Conservation (phyloP, 2,797 vertebrate species). For the Chaetodon trifasciatus region DNA sequence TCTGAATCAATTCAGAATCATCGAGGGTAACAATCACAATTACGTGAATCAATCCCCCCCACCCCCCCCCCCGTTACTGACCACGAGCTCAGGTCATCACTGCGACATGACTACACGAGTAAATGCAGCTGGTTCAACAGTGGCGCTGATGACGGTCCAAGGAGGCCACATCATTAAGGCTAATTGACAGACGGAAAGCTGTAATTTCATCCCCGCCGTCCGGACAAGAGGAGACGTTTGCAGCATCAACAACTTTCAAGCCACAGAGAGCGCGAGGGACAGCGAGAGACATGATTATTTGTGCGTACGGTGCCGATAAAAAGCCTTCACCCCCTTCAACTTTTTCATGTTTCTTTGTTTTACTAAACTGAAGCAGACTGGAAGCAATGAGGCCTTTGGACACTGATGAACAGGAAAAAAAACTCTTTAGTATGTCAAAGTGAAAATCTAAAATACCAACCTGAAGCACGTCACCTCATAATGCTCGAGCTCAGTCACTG, state of each 20-base stretch:
- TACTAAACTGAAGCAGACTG: background rate
- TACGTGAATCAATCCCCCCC: no score
- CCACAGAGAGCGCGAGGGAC: background rate
- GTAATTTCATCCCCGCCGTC: slow-evolving; percentile 64
- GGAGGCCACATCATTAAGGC: slow-evolving; percentile 4
- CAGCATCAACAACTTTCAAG: slow-evolving; percentile 36
- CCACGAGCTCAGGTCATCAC: background rate
- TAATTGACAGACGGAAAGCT: slow-evolving; percentile 38
- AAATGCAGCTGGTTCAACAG: background rate
- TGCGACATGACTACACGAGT: background rate
- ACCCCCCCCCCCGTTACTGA: no score
- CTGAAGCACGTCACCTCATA: background rate
- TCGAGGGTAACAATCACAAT: background rate
- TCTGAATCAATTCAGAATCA: no score
- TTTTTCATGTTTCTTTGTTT: background rate
- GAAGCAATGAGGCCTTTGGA: background rate
- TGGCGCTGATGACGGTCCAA: background rate
- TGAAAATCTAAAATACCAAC: background rate
- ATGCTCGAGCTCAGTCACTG: background rate
- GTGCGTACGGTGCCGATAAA: background rate
- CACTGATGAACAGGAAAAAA: background rate
- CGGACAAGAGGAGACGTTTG: slow-evolving; percentile 26
- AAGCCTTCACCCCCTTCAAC: background rate
- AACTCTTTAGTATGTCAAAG: background rate
- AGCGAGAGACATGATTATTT: background rate